Evolutionary conservation across 2,888 invertebrate genomes (phyloP), one percentile per base, ranked within the genome.

Genomic region (Tinea pellionella): DNA sequence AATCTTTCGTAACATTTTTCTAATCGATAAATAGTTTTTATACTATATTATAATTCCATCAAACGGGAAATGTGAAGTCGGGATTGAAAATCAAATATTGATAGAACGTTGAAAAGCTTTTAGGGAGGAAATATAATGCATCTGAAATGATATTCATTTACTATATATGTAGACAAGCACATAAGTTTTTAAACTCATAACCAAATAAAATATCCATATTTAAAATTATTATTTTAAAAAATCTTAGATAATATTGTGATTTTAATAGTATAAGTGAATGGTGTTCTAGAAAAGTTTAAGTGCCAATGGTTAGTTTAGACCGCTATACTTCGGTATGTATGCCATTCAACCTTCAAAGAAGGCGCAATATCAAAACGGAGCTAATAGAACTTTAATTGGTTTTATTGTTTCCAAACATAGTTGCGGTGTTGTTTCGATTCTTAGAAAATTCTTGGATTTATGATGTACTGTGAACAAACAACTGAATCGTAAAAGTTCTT

Each of bases 11-110:
- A 24, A 24, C 6, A 24, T 24, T 24, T 24, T 24, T 24, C 24
- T 24, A 24, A 24, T 24, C 2, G 24, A 24, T 3, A 24, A 24
- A 24, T 3, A 37, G 37, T 6, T 37, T 9, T 37, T 37, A 9
- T 24, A 24, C 2, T 6, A 37, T 37, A 37, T n/a, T n/a, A 37
- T 6, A 37, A 37, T 15, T 47, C 16, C 47, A n/a, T 42, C n/a
- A 15, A 47, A 47, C 13, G 37, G 9, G 15, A 15, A 47, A 47
- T 16, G 47, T 16, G 16, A 16, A 2, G 2, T 47, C 13, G 9
- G n/a, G 47, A 47, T 47, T 47, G 47, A 47, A 47, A 47, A 15
- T 47, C 47, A 47, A 47, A 47, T 47, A 47, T 47, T 47, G 47
- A 47, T 47, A 16, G 13, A 47, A 47, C 47, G 15, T 47, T 47